Evolutionary conservation across 2,113 vertebrate species (phyloP).

Genomic region (Ellobius talpinus): DNA sequence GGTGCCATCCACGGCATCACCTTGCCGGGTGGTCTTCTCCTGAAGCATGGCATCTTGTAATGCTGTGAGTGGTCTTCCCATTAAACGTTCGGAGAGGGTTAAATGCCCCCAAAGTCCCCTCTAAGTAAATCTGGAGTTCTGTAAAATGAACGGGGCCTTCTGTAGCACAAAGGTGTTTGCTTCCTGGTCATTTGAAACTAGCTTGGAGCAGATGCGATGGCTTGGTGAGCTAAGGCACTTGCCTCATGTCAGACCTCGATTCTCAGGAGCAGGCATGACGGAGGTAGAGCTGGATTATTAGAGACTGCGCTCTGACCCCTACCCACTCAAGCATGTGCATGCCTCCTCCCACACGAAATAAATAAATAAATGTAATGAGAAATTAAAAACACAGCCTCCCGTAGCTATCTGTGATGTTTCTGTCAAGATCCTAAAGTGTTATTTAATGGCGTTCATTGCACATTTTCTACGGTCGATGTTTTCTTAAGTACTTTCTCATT

Average conservation of each 20-base stretch:
- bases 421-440: background rate
- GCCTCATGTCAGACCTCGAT: background rate
- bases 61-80: background rate
- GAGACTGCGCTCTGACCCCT: background rate
- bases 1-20: background rate
- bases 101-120: background rate
- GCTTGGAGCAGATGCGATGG: background rate
- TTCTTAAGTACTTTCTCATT: background rate
- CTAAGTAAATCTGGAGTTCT: constrained; percentile 11
- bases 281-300: background rate
- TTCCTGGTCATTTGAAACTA: background rate
- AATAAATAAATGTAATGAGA: background rate
- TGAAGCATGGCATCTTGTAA: background rate
- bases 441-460: background rate
- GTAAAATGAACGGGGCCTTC: constrained; percentile 3
- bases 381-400: background rate
- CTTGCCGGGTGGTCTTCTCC: background rate
- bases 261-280: background rate
- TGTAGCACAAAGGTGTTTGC: constrained; percentile 28
- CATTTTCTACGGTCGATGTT: constrained; percentile 4
- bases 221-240: background rate
- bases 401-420: constrained; percentile 12
- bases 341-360: background rate
- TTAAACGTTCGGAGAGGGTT: background rate
- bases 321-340: no score